Evolutionary conservation across 2,797 vertebrate species (phyloP), one percentile per base, ranked within the genome.

Genomic region (Lepus oiostolus): DNA sequence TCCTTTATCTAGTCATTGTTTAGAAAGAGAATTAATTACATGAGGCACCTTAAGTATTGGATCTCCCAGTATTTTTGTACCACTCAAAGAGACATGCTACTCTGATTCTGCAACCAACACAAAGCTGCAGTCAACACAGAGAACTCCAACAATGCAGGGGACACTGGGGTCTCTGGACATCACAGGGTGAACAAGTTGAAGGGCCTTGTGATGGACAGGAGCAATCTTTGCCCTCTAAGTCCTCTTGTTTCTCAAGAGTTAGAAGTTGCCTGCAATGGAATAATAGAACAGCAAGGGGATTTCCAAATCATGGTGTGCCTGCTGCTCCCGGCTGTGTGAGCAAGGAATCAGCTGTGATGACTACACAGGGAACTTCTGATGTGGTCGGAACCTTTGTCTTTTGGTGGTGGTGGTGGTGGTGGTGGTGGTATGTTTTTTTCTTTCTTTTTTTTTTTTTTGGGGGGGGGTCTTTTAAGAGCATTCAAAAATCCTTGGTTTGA

Each of bases 401-500:
- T 63, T 71, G 54, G 0, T 13, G 54, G 54, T 13, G 54, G 17
- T 16, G 54, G 3, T 16, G 17, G 3, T 17, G 54, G 54, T 14
- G 54, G 38, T 35, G 4, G 35, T 35, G 35, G 35, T 35, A 35
- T 42, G 42, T 42, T 42, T 42, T 42, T 42, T 42, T 9, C 7
- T 22, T 35, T 9, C 32, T 54, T n/a, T 54, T 6, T 52, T 35
- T 42, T 67, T 63, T 38, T 38, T n/a, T n/a, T n/a, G n/a, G n/a
- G n/a, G n/a, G n/a, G 1, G 52, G 7, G 30, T 76, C n/a, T 86
- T 81, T 77, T 38, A 91, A 94, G 75, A 93, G 67, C 91, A 63
- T 94, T 91, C 63, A 95, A 22, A 96, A 95, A 96, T 21, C 26
- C 24, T 76, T 79, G 47, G 17, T 90, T 71, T 42, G 38, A 79